Evolutionary conservation across 2,113 vertebrate genomes (phyloP).

Genomic region (Mugil cephalus): DNA sequence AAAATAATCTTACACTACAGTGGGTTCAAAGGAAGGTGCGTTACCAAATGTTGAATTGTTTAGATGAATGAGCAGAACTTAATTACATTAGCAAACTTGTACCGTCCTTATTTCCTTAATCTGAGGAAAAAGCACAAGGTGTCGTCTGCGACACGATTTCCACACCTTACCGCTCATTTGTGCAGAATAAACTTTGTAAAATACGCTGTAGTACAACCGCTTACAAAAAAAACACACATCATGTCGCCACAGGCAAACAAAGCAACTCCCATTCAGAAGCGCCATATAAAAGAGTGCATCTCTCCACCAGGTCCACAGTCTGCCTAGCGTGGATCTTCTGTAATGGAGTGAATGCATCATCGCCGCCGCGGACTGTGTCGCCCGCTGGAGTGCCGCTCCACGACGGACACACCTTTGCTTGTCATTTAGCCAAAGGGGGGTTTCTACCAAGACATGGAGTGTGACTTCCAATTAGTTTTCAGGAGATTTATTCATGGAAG

Average conservation of each 20-base stretch:
- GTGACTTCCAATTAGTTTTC: slow-evolving; percentile 78
- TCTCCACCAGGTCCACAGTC: slow-evolving; percentile 38
- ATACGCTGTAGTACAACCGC: too few species aligned
- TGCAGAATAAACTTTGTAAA: too few species aligned
- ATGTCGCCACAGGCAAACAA: too few species aligned
- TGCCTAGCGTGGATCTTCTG: slow-evolving; percentile 37
- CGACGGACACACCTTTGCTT: slow-evolving; percentile 63
- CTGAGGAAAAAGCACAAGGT: slow-evolving; percentile 1
- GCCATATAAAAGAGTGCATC: slow-evolving; percentile 31
- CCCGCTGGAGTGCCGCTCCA: slow-evolving; percentile 21
- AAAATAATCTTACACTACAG: slow-evolving; percentile 70
- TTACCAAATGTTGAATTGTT: slow-evolving; percentile 30
- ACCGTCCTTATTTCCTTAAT: not conserved
- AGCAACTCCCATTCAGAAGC: too few species aligned
- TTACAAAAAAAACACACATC: not conserved
- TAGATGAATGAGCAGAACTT: slow-evolving; percentile 52
- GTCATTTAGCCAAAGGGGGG: slow-evolving; percentile 68
- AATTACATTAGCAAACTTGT: slow-evolving; percentile 57
- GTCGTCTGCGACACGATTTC: not conserved
- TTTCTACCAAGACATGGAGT: slow-evolving; percentile 55
- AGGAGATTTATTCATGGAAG: slow-evolving; percentile 72
- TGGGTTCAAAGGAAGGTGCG: slow-evolving; percentile 46
- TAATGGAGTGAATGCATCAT: slow-evolving; percentile 54
- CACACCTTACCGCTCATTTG: not conserved
- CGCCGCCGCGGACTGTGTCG: slow-evolving; percentile 22